A percentile compares a stretch with the other conserved stretches of the same genome.
Conservation (phyloP, 2,888 invertebrate genomes). For the Rhagonycha lutea region DNA sequence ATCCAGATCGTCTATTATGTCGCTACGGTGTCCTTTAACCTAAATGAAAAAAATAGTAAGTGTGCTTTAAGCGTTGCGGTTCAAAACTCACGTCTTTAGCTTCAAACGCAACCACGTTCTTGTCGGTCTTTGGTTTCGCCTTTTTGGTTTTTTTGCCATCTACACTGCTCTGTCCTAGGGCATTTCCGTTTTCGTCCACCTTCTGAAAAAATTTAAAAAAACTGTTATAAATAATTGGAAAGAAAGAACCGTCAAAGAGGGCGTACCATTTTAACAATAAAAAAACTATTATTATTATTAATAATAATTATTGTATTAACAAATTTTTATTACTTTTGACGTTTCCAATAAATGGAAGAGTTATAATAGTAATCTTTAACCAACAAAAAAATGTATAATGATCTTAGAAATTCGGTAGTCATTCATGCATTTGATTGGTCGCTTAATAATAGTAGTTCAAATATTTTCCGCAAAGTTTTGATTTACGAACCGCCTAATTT, state of each 20-base stretch:
- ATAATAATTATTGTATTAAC: too few species aligned
- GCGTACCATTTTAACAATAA: not conserved
- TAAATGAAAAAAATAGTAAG: constrained; percentile 22
- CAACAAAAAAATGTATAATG: not conserved
- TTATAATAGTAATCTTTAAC: not conserved
- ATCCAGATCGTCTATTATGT: constrained; percentile 70
- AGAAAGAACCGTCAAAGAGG: not conserved
- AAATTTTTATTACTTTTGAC: too few species aligned
- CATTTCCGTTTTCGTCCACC: constrained; percentile 82
- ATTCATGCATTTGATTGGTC: not conserved
- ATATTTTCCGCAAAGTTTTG: not conserved
- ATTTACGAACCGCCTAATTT: not conserved
- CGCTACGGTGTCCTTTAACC: constrained; percentile 79
- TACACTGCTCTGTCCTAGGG: constrained; percentile 61
- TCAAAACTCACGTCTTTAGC: constrained; percentile 55
- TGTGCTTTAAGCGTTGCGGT: not conserved
- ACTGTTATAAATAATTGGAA: not conserved
- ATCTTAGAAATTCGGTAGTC: too few species aligned
- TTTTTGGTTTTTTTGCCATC: constrained; percentile 60
- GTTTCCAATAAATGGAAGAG: too few species aligned
- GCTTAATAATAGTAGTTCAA: not conserved
- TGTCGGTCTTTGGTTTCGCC: constrained; percentile 62
- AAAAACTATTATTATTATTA: not conserved
- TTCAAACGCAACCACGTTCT: constrained; percentile 50
- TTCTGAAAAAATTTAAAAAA: constrained; percentile 57